A percentile compares a stretch with the other conserved stretches of the same genome.
These are phyloP conservation scores for Prinia subflava DNA, from an alignment of 2,113 vertebrate genomes.

Conservation along the genomic window DNA sequence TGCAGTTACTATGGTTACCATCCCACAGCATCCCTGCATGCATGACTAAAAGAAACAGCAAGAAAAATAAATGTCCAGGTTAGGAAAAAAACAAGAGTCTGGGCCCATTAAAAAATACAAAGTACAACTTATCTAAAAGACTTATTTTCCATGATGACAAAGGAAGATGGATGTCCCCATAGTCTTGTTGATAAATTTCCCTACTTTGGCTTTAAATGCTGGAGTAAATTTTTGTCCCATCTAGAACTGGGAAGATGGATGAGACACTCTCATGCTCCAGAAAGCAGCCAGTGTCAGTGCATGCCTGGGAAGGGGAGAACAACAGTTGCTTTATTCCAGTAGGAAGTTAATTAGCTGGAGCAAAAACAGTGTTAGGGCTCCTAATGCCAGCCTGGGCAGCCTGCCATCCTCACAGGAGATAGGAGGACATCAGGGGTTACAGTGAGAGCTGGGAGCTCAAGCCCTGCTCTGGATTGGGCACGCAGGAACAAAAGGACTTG, in stretches of 20 bases:
- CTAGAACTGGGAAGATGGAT: neutral
- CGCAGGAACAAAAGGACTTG: neutral
- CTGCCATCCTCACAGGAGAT: neutral
- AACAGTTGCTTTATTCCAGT: neutral
- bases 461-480: neutral
- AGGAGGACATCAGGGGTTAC: neutral
- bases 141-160: neutral
- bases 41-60: conserved; percentile 10
- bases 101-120: neutral
- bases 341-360: neutral
- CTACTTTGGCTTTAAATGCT: neutral
- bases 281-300: neutral
- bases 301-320: neutral
- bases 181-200: neutral
- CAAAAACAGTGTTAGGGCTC: neutral
- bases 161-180: neutral
- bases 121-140: neutral
- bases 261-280: neutral
- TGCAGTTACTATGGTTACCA: conserved; percentile 75
- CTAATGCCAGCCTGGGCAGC: neutral
- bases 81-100: conserved; percentile 2
- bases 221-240: neutral
- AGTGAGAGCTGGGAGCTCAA: neutral
- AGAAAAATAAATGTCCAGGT: neutral
- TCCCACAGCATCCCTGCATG: conserved; percentile 48